A percentile compares a stretch with the other conserved stretches of the same genome.
Conservation (phyloP, 2,113 vertebrate species). For the human (Homo sapiens) region DNA sequence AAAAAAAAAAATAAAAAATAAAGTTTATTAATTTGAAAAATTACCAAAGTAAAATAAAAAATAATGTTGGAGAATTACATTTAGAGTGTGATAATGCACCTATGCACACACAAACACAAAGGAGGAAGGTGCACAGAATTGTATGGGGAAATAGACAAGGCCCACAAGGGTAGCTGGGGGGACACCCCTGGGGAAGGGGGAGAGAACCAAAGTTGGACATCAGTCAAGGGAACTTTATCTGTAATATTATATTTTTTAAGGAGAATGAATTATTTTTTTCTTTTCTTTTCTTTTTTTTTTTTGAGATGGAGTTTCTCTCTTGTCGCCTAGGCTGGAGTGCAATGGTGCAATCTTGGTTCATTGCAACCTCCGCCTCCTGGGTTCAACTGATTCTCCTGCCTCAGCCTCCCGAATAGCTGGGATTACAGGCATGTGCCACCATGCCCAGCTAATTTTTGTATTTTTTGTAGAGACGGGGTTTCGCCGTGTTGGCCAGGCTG, state of each 20-base stretch:
- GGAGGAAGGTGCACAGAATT: not conserved
- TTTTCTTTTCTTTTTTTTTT: too few relatives aligned
- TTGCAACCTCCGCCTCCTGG: too few relatives aligned
- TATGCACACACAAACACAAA: not conserved
- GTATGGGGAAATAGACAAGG: not conserved
- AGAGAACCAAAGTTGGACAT: not conserved
- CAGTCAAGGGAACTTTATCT: not conserved
- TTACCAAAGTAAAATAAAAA: not conserved
- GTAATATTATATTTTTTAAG: not conserved
- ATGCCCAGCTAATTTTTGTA: too few relatives aligned
- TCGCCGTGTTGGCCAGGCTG: too few relatives aligned
- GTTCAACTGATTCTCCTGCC: too few relatives aligned
- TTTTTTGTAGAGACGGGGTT: too few relatives aligned
- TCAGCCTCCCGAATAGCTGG: too few relatives aligned
- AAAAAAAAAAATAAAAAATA: not conserved
- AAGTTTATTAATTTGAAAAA: too few relatives aligned
- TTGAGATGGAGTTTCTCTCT: too few relatives aligned
- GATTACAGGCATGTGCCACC: too few relatives aligned
- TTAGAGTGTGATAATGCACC: not conserved
- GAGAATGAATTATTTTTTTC: not conserved
- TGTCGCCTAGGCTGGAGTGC: too few relatives aligned
- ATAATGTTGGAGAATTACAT: not conserved
- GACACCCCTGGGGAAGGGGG: not conserved
- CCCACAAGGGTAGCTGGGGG: not conserved
- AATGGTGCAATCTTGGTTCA: too few relatives aligned